A percentile compares a stretch with the other conserved stretches of the same genome.
phyloP scores from a whole-genome alignment of 2,888 invertebrate genomes.

The Cepaea hortensis region DNA sequence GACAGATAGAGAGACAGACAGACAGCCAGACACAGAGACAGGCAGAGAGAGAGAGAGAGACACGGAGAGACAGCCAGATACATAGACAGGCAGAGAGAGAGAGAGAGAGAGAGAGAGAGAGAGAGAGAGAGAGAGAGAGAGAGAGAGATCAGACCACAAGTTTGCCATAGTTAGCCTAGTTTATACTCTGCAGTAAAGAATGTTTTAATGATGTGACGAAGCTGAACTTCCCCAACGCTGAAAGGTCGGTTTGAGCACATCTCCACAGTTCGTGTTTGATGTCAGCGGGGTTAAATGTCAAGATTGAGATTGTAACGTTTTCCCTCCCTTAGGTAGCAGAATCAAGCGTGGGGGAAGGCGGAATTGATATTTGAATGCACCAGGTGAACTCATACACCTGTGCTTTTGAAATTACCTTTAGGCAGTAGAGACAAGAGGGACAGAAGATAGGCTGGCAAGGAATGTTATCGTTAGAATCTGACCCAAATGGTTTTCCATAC shows the following conservation, averaged over 20 bases:
- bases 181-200: background rate
- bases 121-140: background rate
- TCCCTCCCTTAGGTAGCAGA: too few relatives aligned
- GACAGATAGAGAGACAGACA: background rate
- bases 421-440: background rate
- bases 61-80: background rate
- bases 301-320: background rate
- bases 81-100: background rate
- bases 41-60: background rate
- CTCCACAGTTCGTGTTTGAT: constrained; percentile 3
- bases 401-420: constrained; percentile 8
- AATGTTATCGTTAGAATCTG: background rate
- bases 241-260: background rate
- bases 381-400: constrained; percentile 16
- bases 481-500: background rate
- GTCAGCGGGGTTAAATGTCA: constrained; percentile 18
- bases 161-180: background rate
- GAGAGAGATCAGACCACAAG: background rate
- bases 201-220: constrained; percentile 13
- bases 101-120: background rate
- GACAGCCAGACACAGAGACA: background rate
- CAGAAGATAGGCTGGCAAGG: background rate
- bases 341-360: background rate
- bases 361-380: background rate
- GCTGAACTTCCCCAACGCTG: background rate